Conservation (phyloP, 2,888 invertebrate genomes). For the Plebejus argus region DNA sequence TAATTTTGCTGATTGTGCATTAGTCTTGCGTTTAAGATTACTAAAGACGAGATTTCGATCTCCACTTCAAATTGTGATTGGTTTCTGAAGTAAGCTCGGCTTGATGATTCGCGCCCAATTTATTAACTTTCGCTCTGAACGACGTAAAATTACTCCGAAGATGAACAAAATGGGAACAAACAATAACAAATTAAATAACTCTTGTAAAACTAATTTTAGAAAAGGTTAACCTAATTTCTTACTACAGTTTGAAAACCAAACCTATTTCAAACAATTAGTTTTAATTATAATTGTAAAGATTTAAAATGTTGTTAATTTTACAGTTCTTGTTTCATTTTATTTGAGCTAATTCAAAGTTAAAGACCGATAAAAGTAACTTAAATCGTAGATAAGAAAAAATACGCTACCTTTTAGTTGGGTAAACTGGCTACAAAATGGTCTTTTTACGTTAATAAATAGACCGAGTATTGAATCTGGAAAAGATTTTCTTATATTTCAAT, state of each 20-base stretch:
- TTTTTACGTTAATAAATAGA: conserved; percentile 21
- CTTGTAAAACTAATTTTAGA: background rate
- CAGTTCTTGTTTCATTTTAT: background rate
- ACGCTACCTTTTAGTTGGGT: background rate
- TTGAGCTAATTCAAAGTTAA: background rate
- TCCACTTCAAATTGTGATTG: conserved; percentile 2
- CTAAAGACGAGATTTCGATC: background rate
- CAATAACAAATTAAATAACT: conserved; percentile 13
- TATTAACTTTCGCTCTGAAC: background rate
- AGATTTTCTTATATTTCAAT: conserved; percentile 27
- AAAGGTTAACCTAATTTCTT: background rate
- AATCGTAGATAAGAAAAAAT: conserved; percentile 3
- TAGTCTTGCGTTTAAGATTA: conserved; percentile 7
- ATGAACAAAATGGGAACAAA: background rate
- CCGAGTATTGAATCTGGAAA: conserved; percentile 20
- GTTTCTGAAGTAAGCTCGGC: background rate
- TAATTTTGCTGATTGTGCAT: background rate
- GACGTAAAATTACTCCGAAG: background rate
- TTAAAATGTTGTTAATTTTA: background rate
- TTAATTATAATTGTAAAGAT: background rate
- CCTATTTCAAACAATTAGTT: background rate
- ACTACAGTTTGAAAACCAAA: conserved; percentile 10
- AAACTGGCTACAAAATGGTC: conserved; percentile 5
- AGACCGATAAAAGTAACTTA: background rate
- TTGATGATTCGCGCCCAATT: background rate